phyloP scores from a whole-genome alignment of 2,113 vertebrate genomes.

The Opisthocomus hoazin region DNA sequence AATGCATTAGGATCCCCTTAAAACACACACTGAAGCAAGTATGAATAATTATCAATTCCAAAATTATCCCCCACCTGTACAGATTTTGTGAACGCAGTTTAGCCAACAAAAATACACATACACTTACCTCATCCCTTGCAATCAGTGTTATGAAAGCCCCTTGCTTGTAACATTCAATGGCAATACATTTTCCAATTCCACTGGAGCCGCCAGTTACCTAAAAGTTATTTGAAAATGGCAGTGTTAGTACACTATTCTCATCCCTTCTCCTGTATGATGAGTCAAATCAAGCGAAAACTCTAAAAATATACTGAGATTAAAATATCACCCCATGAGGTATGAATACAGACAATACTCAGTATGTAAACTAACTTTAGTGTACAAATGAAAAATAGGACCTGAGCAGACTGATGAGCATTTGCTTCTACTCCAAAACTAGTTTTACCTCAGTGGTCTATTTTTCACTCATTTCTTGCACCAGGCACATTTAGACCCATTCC shows the following conservation, averaged over 20 bases:
- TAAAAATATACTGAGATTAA: background rate
- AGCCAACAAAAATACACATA: background rate
- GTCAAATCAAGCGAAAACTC: background rate
- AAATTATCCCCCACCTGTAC: background rate
- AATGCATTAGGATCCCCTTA: background rate
- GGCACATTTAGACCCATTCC: background rate
- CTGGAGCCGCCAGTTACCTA: constrained; percentile 97
- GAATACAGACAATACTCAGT: background rate
- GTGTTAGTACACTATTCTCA: background rate
- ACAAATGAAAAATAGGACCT: background rate
- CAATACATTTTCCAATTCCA: constrained; percentile 95
- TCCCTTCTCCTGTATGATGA: background rate
- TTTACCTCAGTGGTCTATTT: background rate
- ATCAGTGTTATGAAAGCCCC: constrained; percentile 97
- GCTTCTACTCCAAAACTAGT: background rate
- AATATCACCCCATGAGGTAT: background rate
- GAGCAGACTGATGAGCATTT: fast-evolving
- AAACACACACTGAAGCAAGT: background rate
- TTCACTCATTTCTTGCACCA: background rate
- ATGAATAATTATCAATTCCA: background rate
- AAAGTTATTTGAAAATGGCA: background rate
- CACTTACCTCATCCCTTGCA: constrained; percentile 90
- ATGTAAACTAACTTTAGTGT: too few species aligned
- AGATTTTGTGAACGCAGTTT: background rate
- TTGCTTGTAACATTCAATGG: constrained; percentile 92